Conservation (phyloP, 2,113 vertebrate genomes). For the Dipodomys stephensi region DNA sequence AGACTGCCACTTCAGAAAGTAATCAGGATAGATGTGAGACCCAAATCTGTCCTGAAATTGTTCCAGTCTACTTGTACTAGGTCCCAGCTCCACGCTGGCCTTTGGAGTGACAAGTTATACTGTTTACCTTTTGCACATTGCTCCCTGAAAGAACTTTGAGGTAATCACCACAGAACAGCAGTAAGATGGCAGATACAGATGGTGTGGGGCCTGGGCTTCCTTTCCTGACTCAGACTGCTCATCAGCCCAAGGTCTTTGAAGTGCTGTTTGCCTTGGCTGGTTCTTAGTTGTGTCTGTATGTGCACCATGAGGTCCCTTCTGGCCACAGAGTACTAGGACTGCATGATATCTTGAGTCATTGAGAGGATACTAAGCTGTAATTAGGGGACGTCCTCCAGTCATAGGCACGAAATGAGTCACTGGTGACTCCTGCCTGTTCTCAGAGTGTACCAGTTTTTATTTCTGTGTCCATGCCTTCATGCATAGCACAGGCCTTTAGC, state of each 20-base stretch:
- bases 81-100: background rate
- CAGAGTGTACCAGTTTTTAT: background rate
- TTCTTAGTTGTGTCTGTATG: background rate
- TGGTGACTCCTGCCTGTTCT: background rate
- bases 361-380: conserved; percentile 18
- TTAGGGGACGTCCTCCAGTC: background rate
- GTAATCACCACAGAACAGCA: background rate
- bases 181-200: background rate
- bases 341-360: conserved; percentile 37
- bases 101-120: background rate
- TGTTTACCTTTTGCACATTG: background rate
- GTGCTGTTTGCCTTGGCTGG: conserved; percentile 54
- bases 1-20: conserved; percentile 20
- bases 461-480: background rate
- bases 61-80: background rate
- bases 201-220: background rate
- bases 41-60: background rate
- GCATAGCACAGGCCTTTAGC: background rate
- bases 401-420: conserved; percentile 23
- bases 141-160: background rate
- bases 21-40: background rate
- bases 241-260: conserved; percentile 38
- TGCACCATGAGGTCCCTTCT: background rate
- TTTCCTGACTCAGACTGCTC: background rate
- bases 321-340: conserved; percentile 44